Base-by-base conservation (phyloP, 2,888 invertebrate genomes). In the Drosophila algonquin region DNA sequence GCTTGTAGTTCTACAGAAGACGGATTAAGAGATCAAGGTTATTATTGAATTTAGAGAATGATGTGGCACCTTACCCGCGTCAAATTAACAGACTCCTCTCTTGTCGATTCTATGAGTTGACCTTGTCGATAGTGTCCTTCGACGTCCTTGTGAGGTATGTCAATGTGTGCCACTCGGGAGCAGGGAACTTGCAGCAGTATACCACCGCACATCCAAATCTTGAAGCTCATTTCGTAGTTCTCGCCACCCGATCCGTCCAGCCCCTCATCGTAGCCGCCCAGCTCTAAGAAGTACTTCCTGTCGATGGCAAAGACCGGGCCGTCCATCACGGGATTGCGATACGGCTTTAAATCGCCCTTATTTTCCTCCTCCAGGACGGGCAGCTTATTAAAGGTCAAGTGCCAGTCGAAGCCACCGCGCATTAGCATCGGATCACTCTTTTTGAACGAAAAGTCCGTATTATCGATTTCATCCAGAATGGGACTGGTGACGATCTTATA, bases 181-280 rank as follows among this genome's bases (percentile, higher is more conserved):
- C 98, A 98, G 2, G 98, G 97, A 3, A 97, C 96, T 93, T 98
- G 98, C 68, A 96, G 93, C 96, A 98, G 95, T 76, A 94, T 94
- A 0, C 98, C 98, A 21, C 97, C 98, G 91, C 98, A 98, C 93
- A 98, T 98, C 98, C 98, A 98, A 60, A 98, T 95, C 94, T 98
- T 98, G 90, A 99, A 98, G 71, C 98, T 98, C 10, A 99, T 93
- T 90, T 99, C 99, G 89, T 98, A 98, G 91, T 98, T 98, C 91
- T 99, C 99, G 0, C 98, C 98, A 30, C 98, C 98, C 98, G 98
- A 98, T 78, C 98, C 98, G 89, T 98, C 97, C 1, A 98, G 93
- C 0, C 97, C 97, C 58, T 95, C 95, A 90, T 98, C 98, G 89
- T 97, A 98, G 0, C 98, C 98, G 5, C 98, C 98, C 48, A 99